Percentiles rank a stretch among this genome's conserved stretches.
Conservation (phyloP, 2,797 vertebrate species). For the Sus cebifrons region DNA sequence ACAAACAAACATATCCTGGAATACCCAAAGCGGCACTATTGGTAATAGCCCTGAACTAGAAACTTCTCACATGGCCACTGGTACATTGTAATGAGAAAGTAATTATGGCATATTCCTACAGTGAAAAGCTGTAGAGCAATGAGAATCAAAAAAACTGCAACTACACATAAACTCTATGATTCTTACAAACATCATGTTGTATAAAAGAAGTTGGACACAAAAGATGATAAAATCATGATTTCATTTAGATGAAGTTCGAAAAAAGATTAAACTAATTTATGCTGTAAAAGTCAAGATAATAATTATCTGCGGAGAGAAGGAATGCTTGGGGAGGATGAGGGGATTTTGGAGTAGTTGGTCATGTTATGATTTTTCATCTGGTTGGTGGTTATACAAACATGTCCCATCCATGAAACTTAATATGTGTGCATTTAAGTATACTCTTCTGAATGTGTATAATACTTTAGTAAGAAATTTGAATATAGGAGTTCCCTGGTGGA, state of each 20-base stretch:
- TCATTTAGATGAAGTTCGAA: slow-evolving; percentile 13
- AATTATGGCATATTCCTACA: background rate
- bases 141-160: background rate
- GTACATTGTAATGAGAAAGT: background rate
- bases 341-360: background rate
- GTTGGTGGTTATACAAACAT: background rate
- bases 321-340: background rate
- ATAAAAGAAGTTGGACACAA: background rate
- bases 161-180: background rate
- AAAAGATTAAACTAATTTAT: background rate
- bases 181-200: background rate
- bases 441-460: background rate
- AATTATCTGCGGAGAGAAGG: background rate
- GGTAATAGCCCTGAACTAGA: background rate
- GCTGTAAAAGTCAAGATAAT: background rate
- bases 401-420: background rate
- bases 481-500: too few relatives aligned
- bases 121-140: background rate
- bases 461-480: too few relatives aligned
- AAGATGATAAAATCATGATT: background rate
- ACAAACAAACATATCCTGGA: background rate
- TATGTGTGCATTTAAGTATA: background rate
- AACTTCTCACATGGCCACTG: background rate
- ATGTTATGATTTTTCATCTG: background rate
- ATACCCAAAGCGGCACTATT: background rate